A percentile compares a stretch with the other conserved stretches of the same genome.
Conservation (phyloP, 2,797 vertebrate genomes). For the Bovichtus diacanthus region DNA sequence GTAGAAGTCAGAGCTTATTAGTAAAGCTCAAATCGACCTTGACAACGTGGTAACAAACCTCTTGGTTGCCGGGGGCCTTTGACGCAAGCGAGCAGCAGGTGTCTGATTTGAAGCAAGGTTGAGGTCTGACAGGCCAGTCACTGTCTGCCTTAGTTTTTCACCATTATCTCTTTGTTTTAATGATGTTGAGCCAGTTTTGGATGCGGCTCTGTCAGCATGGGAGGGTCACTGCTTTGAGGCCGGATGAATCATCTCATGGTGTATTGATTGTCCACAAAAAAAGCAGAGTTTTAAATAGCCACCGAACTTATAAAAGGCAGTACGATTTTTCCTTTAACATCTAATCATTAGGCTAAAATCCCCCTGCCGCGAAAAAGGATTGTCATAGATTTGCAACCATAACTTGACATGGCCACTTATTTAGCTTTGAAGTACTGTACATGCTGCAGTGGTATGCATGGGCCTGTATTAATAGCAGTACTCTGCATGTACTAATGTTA, state of each 20-base stretch:
- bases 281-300: constrained; percentile 13
- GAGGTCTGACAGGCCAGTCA: constrained; percentile 45
- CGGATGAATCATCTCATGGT: constrained; percentile 23
- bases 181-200: constrained; percentile 48
- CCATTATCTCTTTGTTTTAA: constrained; percentile 55
- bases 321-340: not conserved
- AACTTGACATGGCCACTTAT: too few relatives aligned
- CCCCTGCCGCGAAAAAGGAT: not conserved
- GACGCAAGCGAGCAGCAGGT: constrained; percentile 41
- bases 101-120: constrained; percentile 54
- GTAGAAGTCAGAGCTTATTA: constrained; percentile 56
- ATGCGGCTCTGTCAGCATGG: constrained; percentile 22
- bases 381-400: not conserved
- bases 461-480: too few relatives aligned
- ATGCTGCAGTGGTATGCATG: too few relatives aligned
- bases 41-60: constrained; percentile 58
- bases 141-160: not conserved
- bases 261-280: constrained; percentile 46
- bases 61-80: constrained; percentile 23
- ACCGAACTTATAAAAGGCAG: not conserved
- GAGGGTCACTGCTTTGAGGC: constrained; percentile 46
- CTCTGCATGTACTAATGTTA: too few relatives aligned
- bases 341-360: not conserved
- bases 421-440: too few relatives aligned
- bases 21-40: constrained; percentile 46